A percentile compares a stretch with the other conserved stretches of the same genome.
phyloP scores from a whole-genome alignment of 35 echinoderm and acorn worm species.

The Ptychodera flava region DNA sequence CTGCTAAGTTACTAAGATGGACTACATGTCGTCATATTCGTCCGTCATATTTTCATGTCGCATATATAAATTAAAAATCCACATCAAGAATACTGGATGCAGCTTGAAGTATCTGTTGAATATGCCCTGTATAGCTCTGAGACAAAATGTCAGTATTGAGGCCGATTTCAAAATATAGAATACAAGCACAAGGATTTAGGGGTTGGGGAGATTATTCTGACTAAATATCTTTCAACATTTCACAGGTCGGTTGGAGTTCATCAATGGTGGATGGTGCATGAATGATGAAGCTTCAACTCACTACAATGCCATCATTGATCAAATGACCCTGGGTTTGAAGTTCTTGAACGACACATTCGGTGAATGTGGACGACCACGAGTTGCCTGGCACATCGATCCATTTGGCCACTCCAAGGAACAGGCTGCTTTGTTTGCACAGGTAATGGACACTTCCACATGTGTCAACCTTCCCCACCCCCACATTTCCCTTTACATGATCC shows the following conservation, averaged over 20 bases:
- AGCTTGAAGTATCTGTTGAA: too few species aligned
- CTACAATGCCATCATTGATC: constrained; percentile 97
- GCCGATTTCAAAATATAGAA: too few species aligned
- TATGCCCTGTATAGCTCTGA: too few species aligned
- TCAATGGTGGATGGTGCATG: constrained; percentile 99
- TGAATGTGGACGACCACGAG: constrained; percentile 61
- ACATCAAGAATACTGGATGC: too few species aligned
- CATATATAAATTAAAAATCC: too few species aligned
- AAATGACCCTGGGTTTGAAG: constrained; percentile 77
- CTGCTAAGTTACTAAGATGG: neutral
- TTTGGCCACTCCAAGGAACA: constrained; percentile 97
- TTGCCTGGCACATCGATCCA: constrained; percentile 95
- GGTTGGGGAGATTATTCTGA: too few species aligned
- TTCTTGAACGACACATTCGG: constrained; percentile 94
- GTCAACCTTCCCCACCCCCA: too few species aligned
- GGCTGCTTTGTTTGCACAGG: constrained; percentile 91
- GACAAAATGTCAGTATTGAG: too few species aligned
- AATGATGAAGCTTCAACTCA: constrained; percentile 97
- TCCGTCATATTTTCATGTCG: neutral
- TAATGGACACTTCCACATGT: constrained; percentile 24
- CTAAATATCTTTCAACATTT: too few species aligned
- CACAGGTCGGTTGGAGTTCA: constrained; percentile 85
- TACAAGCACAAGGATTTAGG: too few species aligned
- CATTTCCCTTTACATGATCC: too few species aligned
- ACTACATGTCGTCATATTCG: neutral